These are phyloP conservation scores for Nomada lathburiana DNA, from an alignment of 2,888 invertebrate genomes.

Conservation along the genomic window DNA sequence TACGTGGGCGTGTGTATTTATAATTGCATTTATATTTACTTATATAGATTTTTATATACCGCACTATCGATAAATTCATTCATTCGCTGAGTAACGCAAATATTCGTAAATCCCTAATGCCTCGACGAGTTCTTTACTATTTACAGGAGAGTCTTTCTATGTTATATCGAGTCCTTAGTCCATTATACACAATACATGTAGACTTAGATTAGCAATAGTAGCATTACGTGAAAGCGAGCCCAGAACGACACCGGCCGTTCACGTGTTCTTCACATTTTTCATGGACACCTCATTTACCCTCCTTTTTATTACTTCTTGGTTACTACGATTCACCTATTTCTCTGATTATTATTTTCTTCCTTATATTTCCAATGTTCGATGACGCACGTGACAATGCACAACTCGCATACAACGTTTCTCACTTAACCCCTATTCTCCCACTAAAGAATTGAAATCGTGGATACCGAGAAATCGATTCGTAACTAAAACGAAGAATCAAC, in stretches of 20 bases:
- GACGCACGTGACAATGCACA: slow-evolving; percentile 13
- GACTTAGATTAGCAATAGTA: slow-evolving; percentile 78
- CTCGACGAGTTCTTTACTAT: slow-evolving; percentile 78
- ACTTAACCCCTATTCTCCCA: slow-evolving; percentile 1
- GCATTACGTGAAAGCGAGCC: slow-evolving; percentile 71
- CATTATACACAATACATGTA: slow-evolving; percentile 84
- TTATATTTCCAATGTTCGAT: slow-evolving; percentile 11
- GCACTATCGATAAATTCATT: slow-evolving; percentile 65
- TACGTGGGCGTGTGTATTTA: slow-evolving; percentile 42
- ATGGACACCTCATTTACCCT: slow-evolving; percentile 6
- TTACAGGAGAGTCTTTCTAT: slow-evolving; percentile 83
- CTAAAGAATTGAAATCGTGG: not conserved
- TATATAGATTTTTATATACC: slow-evolving; percentile 49
- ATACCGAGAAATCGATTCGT: not conserved
- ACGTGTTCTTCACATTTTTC: slow-evolving; percentile 37
- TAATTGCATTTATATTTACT: slow-evolving; percentile 44
- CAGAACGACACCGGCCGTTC: slow-evolving; percentile 74
- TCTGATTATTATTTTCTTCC: no score
- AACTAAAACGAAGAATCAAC: not conserved
- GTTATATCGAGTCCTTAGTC: slow-evolving; percentile 82
- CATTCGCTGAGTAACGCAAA: slow-evolving; percentile 71
- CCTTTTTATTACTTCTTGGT: not conserved
- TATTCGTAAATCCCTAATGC: slow-evolving; percentile 83
- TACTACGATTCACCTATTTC: not conserved
- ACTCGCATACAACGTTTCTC: not conserved